A percentile compares a stretch with the other conserved stretches of the same genome.
phyloP scores from a whole-genome alignment of 2,797 vertebrate genomes.

The Sylvia borin region DNA sequence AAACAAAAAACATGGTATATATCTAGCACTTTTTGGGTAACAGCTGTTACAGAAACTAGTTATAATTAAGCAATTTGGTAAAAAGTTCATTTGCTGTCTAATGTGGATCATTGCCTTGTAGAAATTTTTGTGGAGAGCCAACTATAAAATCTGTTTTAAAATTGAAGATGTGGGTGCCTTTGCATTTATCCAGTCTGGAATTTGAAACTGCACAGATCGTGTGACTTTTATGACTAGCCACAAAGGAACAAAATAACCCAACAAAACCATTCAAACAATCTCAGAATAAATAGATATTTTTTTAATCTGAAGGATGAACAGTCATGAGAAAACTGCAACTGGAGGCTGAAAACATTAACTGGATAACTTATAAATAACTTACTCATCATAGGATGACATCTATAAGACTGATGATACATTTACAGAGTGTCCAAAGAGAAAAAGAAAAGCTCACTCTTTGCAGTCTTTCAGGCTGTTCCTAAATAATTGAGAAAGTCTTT shows the following conservation, averaged over 20 bases:
- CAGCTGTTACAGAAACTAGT: neutral
- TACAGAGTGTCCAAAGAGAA: neutral
- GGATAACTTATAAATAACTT: neutral
- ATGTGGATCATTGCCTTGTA: neutral
- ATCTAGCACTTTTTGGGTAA: neutral
- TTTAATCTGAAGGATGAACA: neutral
- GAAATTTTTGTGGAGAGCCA: neutral
- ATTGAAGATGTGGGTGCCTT: constrained; percentile 12
- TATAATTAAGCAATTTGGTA: neutral
- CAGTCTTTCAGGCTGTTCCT: neutral
- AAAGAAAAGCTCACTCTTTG: neutral
- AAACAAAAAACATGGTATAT: neutral
- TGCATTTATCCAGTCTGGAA: neutral
- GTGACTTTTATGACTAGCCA: constrained; percentile 29
- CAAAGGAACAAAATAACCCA: neutral
- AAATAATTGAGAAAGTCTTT: neutral
- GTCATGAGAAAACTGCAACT: neutral
- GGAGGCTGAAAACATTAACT: neutral
- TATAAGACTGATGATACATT: neutral
- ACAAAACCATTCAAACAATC: neutral
- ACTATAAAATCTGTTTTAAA: constrained; percentile 10
- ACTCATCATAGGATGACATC: neutral
- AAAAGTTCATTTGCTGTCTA: neutral
- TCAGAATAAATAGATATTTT: neutral
- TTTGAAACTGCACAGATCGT: neutral